Percentiles rank a stretch among this genome's conserved stretches.
phyloP scores from a whole-genome alignment of 2,888 invertebrate genomes.

The Lepidochrysops patricia region DNA sequence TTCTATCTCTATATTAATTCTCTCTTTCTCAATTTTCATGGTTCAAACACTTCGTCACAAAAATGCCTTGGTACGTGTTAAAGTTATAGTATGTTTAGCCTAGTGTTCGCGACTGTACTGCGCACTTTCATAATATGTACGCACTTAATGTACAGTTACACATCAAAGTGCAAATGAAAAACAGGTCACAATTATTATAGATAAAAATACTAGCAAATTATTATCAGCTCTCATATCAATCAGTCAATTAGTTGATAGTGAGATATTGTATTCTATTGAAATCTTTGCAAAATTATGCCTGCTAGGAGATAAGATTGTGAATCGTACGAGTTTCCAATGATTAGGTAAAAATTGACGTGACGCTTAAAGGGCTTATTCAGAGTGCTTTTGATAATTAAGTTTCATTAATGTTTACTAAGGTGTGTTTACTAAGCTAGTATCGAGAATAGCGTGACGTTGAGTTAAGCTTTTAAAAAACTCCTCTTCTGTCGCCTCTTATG shows the following conservation, averaged over 20 bases:
- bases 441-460: too few relatives aligned
- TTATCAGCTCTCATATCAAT: background rate
- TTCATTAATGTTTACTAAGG: too few relatives aligned
- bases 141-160: background rate
- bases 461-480: too few relatives aligned
- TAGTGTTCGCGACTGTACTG: background rate
- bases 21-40: too few relatives aligned
- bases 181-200: background rate
- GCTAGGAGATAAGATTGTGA: background rate
- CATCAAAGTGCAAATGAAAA: background rate
- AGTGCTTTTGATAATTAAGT: too few relatives aligned
- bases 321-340: background rate
- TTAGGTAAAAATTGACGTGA: background rate
- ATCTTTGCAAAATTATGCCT: background rate
- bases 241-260: background rate
- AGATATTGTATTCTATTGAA: constrained; percentile 1
- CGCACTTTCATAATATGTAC: background rate
- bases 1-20: too few relatives aligned
- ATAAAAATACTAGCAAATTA: constrained; percentile 7
- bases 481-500: too few relatives aligned
- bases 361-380: background rate
- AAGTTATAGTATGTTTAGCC: too few relatives aligned
- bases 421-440: too few relatives aligned
- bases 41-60: too few relatives aligned
- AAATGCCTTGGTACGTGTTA: too few relatives aligned